Base-by-base conservation (phyloP, 2,888 invertebrate genomes). In the Euphydryas editha region DNA sequence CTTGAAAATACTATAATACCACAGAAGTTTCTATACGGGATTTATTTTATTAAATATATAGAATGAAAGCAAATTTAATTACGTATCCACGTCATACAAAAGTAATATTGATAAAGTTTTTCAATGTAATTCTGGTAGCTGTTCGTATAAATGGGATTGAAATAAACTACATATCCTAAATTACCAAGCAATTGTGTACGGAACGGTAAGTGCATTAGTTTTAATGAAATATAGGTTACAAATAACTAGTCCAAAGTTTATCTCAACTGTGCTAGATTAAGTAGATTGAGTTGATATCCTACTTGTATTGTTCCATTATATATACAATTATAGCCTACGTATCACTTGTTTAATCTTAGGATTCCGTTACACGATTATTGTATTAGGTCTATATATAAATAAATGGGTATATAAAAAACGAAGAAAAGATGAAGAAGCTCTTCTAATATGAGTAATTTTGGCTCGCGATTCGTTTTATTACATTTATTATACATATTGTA, bases 121-220 rank as follows among this genome's bases (percentile, higher is more conserved):
- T 44, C 2, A 44, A 44, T 6, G 4, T n/a, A n/a, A 5, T n/a
- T 2, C 6, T 7, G 17, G 8, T 44, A 17, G 17, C 6, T 15
- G 11, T 49, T 47, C 21, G 11, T 15, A 21, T 21, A 21, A 49
- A 49, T 18, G 13, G 49, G 1, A 21, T 49, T 21, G 1, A 15
- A 49, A 21, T 21, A 49, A 49, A 21, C 15, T 47, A 18, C 18
- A 49, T 3, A 15, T 21, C 18, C 15, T 11, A 15, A 49, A 13
- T 49, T 21, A 49, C 21, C 1, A 49, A 49, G 13, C 30, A n/a
- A 30, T 8, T n/a, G 4, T 24, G 54, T 54, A 30, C 30, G 17
- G 13, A 15, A 24, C 24, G 24, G 17, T 62, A 57, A 57, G 57
- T 62, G 44, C 39, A 49, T 39, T 49, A 56, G 56, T 62, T 57